phyloP scores from a whole-genome alignment of 2,113 vertebrate genomes.

The Antennarius striatus region DNA sequence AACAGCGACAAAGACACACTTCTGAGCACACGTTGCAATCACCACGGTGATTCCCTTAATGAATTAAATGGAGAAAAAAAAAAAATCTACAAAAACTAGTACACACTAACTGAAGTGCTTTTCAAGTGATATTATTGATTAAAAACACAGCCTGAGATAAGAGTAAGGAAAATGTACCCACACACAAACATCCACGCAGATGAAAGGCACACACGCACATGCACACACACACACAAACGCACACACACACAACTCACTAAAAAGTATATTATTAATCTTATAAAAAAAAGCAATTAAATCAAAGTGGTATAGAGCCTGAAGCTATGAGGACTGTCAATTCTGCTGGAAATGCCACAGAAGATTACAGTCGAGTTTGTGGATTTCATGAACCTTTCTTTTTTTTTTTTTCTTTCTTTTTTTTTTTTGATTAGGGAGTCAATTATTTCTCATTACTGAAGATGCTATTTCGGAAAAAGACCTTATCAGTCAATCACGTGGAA shows the following conservation, averaged over 20 bases:
- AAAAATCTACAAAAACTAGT: constrained; percentile 42
- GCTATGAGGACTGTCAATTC: constrained; percentile 78
- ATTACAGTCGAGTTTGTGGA: constrained; percentile 79
- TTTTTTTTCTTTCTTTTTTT: constrained; percentile 52
- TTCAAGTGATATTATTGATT: constrained; percentile 72
- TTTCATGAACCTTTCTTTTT: constrained; percentile 65
- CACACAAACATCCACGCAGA: constrained; percentile 5
- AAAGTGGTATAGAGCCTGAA: constrained; percentile 77
- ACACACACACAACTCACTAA: constrained; percentile 49
- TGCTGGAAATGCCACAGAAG: constrained; percentile 80
- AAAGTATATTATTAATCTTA: constrained; percentile 78
- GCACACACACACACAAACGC: constrained; percentile 22
- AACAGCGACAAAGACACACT: constrained; percentile 30
- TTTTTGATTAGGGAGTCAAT: constrained; percentile 81
- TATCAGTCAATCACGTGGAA: constrained; percentile 81
- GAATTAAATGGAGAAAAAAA: constrained; percentile 30
- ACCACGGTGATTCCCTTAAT: constrained; percentile 31
- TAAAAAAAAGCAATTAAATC: constrained; percentile 79
- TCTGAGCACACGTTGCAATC: constrained; percentile 34
- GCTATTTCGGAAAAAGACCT: constrained; percentile 81
- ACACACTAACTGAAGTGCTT: constrained; percentile 46
- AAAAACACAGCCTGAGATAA: constrained; percentile 66
- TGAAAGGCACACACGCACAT: constrained; percentile 15
- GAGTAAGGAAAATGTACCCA: constrained; percentile 10
- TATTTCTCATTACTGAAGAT: constrained; percentile 84